Evolutionary conservation across 2,888 invertebrate genomes (phyloP), one percentile per base, ranked within the genome.

Genomic region (Ormyrus thymus): DNA sequence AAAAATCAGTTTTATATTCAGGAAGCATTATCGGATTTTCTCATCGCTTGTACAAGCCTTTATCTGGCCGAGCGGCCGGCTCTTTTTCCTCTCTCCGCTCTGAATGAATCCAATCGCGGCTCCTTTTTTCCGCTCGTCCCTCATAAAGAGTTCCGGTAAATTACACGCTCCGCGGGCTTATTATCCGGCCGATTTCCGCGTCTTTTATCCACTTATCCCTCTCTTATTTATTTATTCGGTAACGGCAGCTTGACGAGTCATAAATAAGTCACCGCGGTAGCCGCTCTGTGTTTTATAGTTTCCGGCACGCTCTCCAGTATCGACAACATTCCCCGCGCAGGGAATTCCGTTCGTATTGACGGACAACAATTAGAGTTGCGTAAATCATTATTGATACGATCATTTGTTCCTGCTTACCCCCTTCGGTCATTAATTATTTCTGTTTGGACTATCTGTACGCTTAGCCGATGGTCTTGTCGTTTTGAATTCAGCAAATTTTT

Each of bases 101-200:
- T 61, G 45, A 61, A 61, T 61, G 45, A 61, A 61, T 50, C 50
- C n/a, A 29, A 50, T 59, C n/a, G 59, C 6, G 29, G 7, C 11
- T 59, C 5, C 45, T 70, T 29, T 59, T 70, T 50, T 46, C 53
- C 48, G 46, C 68, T 29, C 15, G n/a, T 59, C 61, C 61, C 11
- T 43, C 51, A 61, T 61, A 51, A 29, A 61, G 45, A 62, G n/a
- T 45, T 56, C 55, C 10, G 48, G 0, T 13, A 43, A 73, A 73
- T 73, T 73, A 55, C 73, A 73, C 55, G 56, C 72, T 53, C 55
- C 13, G 46, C 46, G 72, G 13, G 46, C 56, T 56, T 55, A 56
- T 73, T 65, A 64, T 64, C 53, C 13, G 46, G 62, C 10, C 11
- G 43, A 73, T 73, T 64, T 73, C 64, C 64, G 29, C 48, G 64